These are phyloP conservation scores for Scrobipalpa costella DNA, from an alignment of 2,888 invertebrate species.

Conservation along the genomic window DNA sequence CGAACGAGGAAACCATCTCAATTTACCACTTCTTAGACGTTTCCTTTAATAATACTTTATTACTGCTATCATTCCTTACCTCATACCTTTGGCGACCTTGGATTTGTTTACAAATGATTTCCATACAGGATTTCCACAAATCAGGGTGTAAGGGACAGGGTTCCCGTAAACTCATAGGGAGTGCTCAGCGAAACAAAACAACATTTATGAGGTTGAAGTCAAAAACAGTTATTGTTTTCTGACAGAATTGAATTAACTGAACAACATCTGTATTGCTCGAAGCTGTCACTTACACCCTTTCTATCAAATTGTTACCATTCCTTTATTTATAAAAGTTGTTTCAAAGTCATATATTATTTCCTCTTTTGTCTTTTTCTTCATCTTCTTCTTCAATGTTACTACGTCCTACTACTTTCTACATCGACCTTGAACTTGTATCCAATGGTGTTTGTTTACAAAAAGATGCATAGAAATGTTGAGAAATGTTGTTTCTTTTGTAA, in stretches of 20 bases:
- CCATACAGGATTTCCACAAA: background rate
- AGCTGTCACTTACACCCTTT: no score
- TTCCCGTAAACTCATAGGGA: no score
- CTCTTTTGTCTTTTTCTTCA: background rate
- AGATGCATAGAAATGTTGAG: constrained; percentile 2
- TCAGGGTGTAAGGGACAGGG: background rate
- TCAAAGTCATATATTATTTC: background rate
- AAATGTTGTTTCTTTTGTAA: background rate
- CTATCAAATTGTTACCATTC: no score
- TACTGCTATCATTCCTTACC: background rate
- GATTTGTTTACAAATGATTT: background rate
- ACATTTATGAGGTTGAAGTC: no score
- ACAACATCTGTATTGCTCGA: no score
- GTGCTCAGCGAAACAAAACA: no score
- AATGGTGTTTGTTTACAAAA: background rate
- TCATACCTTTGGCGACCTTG: background rate
- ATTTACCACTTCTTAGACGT: constrained; percentile 12
- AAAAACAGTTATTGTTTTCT: no score
- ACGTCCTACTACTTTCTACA: background rate
- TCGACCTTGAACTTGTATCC: background rate
- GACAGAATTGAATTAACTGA: no score
- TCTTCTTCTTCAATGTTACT: background rate
- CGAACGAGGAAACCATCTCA: constrained; percentile 11
- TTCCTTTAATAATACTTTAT: background rate
- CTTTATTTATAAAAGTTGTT: no score